Base-by-base conservation (phyloP, 2,888 invertebrate genomes). In the Odontocolon sp. region DNA sequence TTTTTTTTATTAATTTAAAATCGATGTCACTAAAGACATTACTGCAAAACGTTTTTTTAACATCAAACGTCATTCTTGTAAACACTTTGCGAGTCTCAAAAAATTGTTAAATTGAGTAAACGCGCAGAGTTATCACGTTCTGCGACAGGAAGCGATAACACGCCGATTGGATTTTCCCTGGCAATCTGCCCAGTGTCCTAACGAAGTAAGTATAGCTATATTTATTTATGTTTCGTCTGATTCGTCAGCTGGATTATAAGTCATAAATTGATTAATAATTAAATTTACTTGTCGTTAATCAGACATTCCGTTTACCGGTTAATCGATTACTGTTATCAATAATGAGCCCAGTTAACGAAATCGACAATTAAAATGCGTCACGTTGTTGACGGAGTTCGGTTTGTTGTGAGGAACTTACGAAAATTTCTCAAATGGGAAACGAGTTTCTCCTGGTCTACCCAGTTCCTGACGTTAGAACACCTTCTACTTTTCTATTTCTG, bases 381-480 rank as follows among this genome's bases (percentile, higher is more conserved):
- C 42, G 31, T 3, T 21, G 18, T 9, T 18, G 33, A 8, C 26
- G 14, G 14, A 21, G 33, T 36, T 18, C 8, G 38, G 16, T 54
- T 71, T 71, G n/a, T n/a, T n/a, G n/a, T 56, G 45, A 47, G 64
- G 28, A 59, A 69, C 21, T 21, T 11, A 54, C 56, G 64, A 71
- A 28, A 71, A 31, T 71, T 64, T 64, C 56, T 64, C 14, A 38
- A 71, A 71, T 56, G 57, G 71, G 56, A 71, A 71, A 31, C 31
- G 71, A 64, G 71, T 71, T 71, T 71, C 71, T 71, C 71, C 23
- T 50, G 69, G 2, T 50, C 28, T 50, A 28, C n/a, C n/a, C n/a
- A n/a, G n/a, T n/a, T n/a, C n/a, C n/a, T n/a, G n/a, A 11, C 0
- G 31, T 31, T 3, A 5, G 31, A 5, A n/a, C 9, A 0, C 9